Evolutionary conservation across 2,888 invertebrate genomes (phyloP).

Genomic region (Cerastis rubricosa): DNA sequence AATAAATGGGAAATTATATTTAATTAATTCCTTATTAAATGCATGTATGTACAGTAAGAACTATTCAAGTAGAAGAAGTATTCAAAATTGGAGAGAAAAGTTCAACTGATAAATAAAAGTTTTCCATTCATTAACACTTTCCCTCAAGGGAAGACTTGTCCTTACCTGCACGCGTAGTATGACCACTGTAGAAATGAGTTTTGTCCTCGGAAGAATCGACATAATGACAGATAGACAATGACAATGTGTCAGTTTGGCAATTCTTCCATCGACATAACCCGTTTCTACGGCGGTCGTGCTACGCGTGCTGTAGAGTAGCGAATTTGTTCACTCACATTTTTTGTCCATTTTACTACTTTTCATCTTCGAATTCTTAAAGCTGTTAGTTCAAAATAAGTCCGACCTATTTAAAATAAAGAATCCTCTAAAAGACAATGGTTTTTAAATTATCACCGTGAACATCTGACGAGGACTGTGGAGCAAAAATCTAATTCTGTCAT

Average conservation of each 20-base stretch:
- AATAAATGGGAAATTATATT: not conserved
- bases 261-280: too few species aligned
- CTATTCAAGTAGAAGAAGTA: not conserved
- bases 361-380: not conserved
- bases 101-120: conserved; percentile 8
- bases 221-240: too few species aligned
- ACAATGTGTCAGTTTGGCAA: too few species aligned
- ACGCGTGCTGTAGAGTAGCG: too few species aligned
- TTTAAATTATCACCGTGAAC: conserved; percentile 41
- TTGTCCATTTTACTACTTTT: not conserved
- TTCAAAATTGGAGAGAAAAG: not conserved
- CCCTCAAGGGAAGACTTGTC: not conserved
- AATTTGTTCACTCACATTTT: not conserved
- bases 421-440: conserved; percentile 35
- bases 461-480: conserved; percentile 59
- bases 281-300: too few species aligned
- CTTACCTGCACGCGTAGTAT: too few species aligned
- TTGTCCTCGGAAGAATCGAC: too few species aligned
- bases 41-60: not conserved
- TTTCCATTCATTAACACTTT: not conserved
- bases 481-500: conserved; percentile 71
- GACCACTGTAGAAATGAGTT: too few species aligned
- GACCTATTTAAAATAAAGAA: conserved; percentile 36
- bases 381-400: not conserved
- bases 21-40: not conserved